phyloP scores from a whole-genome alignment of 1,140 invertebrate genomes.

The Drosophila orena region DNA sequence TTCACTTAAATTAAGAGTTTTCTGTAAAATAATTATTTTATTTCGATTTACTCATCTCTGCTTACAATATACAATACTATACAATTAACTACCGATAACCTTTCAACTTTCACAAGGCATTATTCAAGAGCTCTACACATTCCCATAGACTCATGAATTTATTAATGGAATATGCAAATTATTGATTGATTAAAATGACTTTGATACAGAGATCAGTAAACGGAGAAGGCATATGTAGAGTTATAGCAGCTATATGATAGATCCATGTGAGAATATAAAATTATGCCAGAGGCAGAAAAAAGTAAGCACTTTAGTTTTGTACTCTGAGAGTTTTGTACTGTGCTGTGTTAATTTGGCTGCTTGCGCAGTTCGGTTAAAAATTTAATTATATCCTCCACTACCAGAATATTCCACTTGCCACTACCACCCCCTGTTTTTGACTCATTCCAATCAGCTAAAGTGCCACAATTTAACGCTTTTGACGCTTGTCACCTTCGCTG shows the following conservation, averaged over 20 bases:
- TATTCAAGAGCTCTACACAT: neutral
- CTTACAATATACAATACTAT: neutral
- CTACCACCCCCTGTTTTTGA: slow-evolving; percentile 9
- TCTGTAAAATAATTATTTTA: neutral
- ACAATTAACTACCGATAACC: neutral
- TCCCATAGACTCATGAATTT: slow-evolving; percentile 19
- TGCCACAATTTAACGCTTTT: slow-evolving; percentile 70
- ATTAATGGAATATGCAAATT: slow-evolving; percentile 49
- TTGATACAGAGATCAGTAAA: slow-evolving; percentile 17
- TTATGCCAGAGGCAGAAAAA: neutral
- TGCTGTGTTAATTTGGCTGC: neutral
- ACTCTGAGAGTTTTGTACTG: no score
- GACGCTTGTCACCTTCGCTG: slow-evolving; percentile 61
- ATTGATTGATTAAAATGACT: slow-evolving; percentile 16
- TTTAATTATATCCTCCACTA: slow-evolving; percentile 11
- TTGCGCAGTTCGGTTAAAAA: neutral
- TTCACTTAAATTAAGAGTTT: neutral
- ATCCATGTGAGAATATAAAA: neutral
- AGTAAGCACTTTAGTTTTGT: neutral
- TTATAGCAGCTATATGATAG: neutral
- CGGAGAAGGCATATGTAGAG: slow-evolving; percentile 2
- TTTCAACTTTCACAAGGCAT: slow-evolving; percentile 4
- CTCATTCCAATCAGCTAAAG: slow-evolving; percentile 43
- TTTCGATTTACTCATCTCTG: neutral
- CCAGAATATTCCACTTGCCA: no score